A percentile compares a stretch with the other conserved stretches of the same genome.
Evolutionary conservation across 2,888 invertebrate species (phyloP).

Genomic region (Gibbula magus): DNA sequence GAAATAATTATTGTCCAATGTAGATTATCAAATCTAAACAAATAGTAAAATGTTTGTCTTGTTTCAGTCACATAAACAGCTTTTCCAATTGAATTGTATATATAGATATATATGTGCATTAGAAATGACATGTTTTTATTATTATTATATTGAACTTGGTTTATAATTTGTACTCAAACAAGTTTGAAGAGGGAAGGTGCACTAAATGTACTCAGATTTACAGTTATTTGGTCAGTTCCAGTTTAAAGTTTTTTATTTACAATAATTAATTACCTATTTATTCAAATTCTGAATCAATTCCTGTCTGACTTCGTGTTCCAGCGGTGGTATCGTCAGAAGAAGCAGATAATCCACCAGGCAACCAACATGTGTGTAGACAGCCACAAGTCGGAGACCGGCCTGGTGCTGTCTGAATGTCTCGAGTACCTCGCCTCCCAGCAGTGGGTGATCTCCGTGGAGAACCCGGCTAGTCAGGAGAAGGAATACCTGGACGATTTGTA

Average conservation of each 20-base stretch:
- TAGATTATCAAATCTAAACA: background rate
- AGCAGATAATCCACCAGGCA: slow-evolving; percentile 59
- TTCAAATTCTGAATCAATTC: no score
- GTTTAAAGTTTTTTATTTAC: background rate
- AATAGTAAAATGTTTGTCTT: no score
- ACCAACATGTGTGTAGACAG: slow-evolving; percentile 73
- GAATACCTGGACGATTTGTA: slow-evolving; percentile 31
- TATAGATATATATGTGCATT: no score
- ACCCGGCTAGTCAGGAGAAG: slow-evolving; percentile 26
- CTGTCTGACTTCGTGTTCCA: slow-evolving; percentile 38
- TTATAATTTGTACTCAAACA: no score
- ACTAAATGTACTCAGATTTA: no score
- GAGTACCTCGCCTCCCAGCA: slow-evolving; percentile 53
- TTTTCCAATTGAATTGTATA: no score
- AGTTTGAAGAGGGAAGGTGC: no score
- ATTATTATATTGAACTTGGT: no score
- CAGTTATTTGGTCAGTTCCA: no score
- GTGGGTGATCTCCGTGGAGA: slow-evolving; percentile 54
- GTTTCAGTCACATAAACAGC: no score
- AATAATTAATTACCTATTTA: background rate
- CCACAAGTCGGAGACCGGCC: slow-evolving; percentile 62
- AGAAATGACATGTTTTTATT: no score
- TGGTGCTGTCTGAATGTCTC: slow-evolving; percentile 67
- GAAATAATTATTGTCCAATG: background rate
- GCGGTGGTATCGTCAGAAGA: slow-evolving; percentile 54